Conservation (phyloP, 2,113 vertebrate genomes). For the Gobiocypris rarus region DNA sequence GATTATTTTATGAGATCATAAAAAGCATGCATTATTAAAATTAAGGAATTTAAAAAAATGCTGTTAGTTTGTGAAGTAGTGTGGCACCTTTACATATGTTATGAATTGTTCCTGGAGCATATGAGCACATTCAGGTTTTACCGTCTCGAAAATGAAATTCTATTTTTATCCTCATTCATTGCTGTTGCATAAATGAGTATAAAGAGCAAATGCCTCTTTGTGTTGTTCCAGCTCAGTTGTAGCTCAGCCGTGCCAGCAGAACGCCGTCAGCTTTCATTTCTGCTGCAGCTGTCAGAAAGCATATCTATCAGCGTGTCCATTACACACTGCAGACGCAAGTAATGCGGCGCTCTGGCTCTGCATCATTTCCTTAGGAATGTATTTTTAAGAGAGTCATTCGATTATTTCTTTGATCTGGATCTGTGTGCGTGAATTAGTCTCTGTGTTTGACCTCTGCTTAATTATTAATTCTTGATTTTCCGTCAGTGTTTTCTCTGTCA, state of each 20-base stretch:
- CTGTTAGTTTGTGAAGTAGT: background rate
- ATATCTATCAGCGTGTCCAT: slow-evolving; percentile 37
- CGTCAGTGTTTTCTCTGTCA: slow-evolving; percentile 13
- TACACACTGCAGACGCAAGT: slow-evolving; percentile 27
- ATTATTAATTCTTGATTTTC: slow-evolving; percentile 15
- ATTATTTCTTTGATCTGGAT: slow-evolving; percentile 12
- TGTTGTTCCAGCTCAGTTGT: slow-evolving; percentile 12
- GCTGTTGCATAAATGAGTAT: slow-evolving; percentile 14
- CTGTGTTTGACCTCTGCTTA: background rate
- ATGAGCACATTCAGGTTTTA: background rate
- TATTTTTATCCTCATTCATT: slow-evolving; percentile 14
- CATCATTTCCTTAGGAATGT: background rate
- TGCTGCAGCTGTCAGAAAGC: slow-evolving; percentile 39
- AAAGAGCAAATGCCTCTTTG: slow-evolving; percentile 27
- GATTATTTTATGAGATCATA: background rate
- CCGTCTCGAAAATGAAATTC: background rate
- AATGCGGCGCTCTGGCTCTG: slow-evolving; percentile 24
- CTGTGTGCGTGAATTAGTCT: background rate
- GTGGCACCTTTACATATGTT: background rate
- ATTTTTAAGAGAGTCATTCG: slow-evolving; percentile 20
- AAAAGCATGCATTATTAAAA: background rate
- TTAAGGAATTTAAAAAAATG: background rate
- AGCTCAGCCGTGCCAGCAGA: slow-evolving; percentile 25
- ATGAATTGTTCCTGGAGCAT: background rate
- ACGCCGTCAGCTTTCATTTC: slow-evolving; percentile 27